phyloP scores from a whole-genome alignment of 2,797 vertebrate species.

The Mormyrops boulengeri region DNA sequence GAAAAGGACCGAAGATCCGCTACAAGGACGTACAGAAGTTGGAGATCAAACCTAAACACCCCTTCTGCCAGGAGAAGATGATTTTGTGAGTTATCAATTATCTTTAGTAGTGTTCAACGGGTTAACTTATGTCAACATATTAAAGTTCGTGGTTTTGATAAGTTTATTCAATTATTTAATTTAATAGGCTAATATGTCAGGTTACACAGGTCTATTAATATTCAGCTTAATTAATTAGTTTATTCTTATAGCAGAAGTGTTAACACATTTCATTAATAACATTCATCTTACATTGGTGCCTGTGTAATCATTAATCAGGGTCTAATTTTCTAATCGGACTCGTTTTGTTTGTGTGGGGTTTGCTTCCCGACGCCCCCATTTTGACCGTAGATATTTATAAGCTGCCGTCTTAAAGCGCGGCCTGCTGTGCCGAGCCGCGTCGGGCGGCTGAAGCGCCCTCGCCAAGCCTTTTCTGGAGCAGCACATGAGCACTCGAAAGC shows the following conservation, averaged over 20 bases:
- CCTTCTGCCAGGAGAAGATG: conserved; percentile 96
- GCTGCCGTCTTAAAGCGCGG: not conserved
- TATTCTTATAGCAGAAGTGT: not conserved
- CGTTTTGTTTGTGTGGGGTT: not conserved
- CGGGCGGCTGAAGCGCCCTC: not conserved
- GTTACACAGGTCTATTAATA: not conserved
- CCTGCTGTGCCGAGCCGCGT: not conserved
- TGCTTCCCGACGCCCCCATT: not conserved
- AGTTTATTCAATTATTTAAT: not conserved
- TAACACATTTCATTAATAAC: not conserved
- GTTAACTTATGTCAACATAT: not conserved
- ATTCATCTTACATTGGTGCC: not conserved
- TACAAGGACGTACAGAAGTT: conserved; percentile 96
- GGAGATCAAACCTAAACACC: conserved; percentile 96
- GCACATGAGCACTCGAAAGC: not conserved
- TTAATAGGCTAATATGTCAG: not conserved
- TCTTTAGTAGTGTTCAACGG: not conserved
- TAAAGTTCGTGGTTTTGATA: not conserved
- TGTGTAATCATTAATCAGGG: not conserved
- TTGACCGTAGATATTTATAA: not conserved
- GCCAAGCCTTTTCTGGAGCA: conserved; percentile 7
- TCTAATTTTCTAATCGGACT: not conserved
- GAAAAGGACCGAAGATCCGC: conserved; percentile 95
- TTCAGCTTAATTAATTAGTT: not conserved
- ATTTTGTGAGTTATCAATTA: conserved; percentile 81